Evolutionary conservation across 2,797 vertebrate genomes (phyloP).

Genomic region (Podarcis siculus): DNA sequence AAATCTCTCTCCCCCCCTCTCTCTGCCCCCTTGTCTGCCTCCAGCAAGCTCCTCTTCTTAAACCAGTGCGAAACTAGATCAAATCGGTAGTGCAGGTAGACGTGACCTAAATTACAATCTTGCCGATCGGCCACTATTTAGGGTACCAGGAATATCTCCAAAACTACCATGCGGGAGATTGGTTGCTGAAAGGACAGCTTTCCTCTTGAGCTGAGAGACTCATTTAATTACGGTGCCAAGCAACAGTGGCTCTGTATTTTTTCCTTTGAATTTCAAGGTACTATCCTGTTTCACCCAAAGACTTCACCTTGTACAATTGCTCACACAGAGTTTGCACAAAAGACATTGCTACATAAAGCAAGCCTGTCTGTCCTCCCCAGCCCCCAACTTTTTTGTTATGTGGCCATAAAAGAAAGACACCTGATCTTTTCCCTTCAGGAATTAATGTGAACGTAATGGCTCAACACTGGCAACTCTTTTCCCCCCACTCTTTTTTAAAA

Average conservation of each 20-base stretch:
- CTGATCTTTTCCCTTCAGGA: constrained; percentile 11
- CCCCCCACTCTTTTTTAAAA: not conserved
- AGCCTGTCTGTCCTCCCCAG: not conserved
- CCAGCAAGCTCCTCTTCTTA: not conserved
- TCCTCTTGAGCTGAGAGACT: not conserved
- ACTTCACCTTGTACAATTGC: not conserved
- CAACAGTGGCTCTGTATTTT: not conserved
- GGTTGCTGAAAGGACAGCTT: constrained; percentile 12
- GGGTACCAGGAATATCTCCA: not conserved
- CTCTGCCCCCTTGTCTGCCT: too few relatives aligned
- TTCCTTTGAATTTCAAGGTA: constrained; percentile 30
- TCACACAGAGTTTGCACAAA: not conserved
- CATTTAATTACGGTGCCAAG: not conserved
- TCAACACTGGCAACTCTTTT: not conserved
- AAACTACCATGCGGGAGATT: not conserved
- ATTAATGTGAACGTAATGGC: not conserved
- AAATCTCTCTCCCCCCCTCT: not conserved
- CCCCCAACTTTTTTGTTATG: constrained; percentile 16
- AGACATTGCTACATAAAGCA: constrained; percentile 1
- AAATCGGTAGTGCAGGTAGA: not conserved
- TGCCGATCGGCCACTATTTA: constrained; percentile 7
- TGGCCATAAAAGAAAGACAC: constrained; percentile 27
- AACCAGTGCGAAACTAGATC: not conserved
- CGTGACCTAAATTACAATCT: not conserved
- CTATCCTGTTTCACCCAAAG: not conserved